A percentile compares a stretch with the other conserved stretches of the same genome.
These are phyloP conservation scores for Byasa hedistus DNA, from an alignment of 2,888 invertebrate genomes.

Conservation along the genomic window DNA sequence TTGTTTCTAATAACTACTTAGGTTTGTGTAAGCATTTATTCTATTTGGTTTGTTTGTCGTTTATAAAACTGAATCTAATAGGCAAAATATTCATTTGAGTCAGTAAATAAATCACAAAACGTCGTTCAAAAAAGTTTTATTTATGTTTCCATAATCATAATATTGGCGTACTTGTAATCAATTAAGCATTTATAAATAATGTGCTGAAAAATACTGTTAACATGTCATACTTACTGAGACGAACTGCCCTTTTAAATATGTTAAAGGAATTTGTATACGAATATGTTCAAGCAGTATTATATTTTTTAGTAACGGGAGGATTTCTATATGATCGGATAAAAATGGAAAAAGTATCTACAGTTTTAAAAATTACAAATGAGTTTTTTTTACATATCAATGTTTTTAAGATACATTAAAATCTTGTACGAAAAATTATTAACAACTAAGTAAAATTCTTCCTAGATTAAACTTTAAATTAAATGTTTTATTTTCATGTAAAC, in stretches of 20 bases:
- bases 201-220: constrained; percentile 12
- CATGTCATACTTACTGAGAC: background rate
- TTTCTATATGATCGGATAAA: background rate
- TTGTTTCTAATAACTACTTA: too few species aligned
- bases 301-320: background rate
- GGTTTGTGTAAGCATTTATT: too few species aligned
- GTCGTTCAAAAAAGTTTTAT: constrained; percentile 26
- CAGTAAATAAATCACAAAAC: background rate
- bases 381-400: background rate
- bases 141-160: constrained; percentile 19
- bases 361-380: constrained; percentile 3
- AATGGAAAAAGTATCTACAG: background rate
- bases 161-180: constrained; percentile 15
- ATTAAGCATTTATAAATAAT: constrained; percentile 3
- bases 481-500: too few species aligned
- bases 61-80: background rate
- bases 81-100: background rate
- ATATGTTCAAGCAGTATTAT: background rate
- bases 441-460: too few species aligned
- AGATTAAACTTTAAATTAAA: too few species aligned
- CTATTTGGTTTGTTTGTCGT: too few species aligned
- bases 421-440: background rate
- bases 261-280: background rate
- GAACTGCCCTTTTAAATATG: constrained; percentile 4
- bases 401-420: background rate